Evolutionary conservation across 2,113 vertebrate species (phyloP).

Genomic region (Cololabis saira): DNA sequence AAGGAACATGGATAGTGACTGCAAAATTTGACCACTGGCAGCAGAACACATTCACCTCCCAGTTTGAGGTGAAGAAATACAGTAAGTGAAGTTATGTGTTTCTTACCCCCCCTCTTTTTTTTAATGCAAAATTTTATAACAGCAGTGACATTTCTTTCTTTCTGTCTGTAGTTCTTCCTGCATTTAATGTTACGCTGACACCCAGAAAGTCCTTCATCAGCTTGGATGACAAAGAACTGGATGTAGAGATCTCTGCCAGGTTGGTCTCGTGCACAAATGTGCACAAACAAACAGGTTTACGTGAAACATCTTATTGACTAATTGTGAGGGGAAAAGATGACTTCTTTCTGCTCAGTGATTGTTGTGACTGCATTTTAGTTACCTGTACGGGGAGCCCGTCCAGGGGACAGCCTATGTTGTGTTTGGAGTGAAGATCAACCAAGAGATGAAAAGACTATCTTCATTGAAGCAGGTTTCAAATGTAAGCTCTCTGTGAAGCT

Average conservation of each 20-base stretch:
- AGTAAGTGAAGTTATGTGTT: constrained; percentile 51
- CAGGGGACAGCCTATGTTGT: constrained; percentile 78
- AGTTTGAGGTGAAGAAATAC: constrained; percentile 82
- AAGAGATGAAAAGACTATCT: constrained; percentile 71
- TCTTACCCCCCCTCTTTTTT: background rate
- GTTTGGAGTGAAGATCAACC: constrained; percentile 77
- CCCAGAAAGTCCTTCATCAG: constrained; percentile 67
- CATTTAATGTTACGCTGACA: constrained; percentile 81
- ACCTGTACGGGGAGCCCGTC: constrained; percentile 76
- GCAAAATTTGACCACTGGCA: constrained; percentile 78
- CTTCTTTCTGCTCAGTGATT: background rate
- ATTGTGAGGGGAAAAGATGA: background rate
- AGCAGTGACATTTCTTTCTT: background rate
- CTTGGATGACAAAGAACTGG: constrained; percentile 68
- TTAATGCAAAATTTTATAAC: background rate
- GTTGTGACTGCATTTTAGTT: constrained; percentile 57
- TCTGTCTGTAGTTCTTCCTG: constrained; percentile 77
- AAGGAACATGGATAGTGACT: constrained; percentile 76
- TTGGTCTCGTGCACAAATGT: constrained; percentile 28
- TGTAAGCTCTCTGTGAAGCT: constrained; percentile 58
- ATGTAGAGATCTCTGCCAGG: constrained; percentile 75
- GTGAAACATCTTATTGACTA: too few relatives aligned
- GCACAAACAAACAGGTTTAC: background rate
- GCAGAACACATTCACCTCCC: constrained; percentile 74
- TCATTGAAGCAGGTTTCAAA: constrained; percentile 76